These are phyloP conservation scores for Encarsia formosa DNA, from an alignment of 2,888 invertebrate genomes.

Conservation along the genomic window DNA sequence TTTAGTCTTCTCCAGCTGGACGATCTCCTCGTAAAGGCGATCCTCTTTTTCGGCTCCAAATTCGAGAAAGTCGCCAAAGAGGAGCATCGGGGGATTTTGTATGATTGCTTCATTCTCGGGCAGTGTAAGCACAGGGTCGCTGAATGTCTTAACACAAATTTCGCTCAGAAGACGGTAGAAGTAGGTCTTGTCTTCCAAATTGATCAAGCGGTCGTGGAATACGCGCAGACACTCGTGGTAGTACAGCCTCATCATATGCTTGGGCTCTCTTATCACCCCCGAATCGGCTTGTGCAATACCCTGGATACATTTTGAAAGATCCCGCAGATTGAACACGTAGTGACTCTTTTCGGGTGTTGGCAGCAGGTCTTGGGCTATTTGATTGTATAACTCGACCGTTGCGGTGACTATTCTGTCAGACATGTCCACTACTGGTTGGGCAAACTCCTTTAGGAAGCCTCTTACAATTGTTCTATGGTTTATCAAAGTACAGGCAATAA, in stretches of 20 bases:
- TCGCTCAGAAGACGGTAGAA: slow-evolving; percentile 70
- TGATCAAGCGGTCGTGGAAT: slow-evolving; percentile 85
- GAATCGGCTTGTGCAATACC: slow-evolving; percentile 82
- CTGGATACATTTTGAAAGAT: slow-evolving; percentile 85
- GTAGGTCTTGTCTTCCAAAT: slow-evolving; percentile 74
- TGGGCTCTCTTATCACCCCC: slow-evolving; percentile 64
- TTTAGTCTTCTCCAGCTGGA: slow-evolving; percentile 68
- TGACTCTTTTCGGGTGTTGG: slow-evolving; percentile 91
- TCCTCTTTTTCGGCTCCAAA: slow-evolving; percentile 69
- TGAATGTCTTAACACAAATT: slow-evolving; percentile 64
- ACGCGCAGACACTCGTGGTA: slow-evolving; percentile 89
- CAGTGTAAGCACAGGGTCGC: slow-evolving; percentile 57
- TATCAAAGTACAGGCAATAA: no score
- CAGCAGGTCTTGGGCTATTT: slow-evolving; percentile 73
- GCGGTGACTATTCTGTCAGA: slow-evolving; percentile 74
- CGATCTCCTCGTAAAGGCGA: slow-evolving; percentile 77
- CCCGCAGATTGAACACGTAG: slow-evolving; percentile 88
- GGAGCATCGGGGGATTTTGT: slow-evolving; percentile 61
- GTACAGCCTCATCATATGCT: slow-evolving; percentile 73
- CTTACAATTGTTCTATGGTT: slow-evolving; percentile 62
- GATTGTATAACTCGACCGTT: slow-evolving; percentile 77
- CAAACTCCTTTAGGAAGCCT: slow-evolving; percentile 77
- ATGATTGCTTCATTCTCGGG: slow-evolving; percentile 58
- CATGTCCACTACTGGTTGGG: slow-evolving; percentile 63
- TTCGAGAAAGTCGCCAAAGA: slow-evolving; percentile 83